These are phyloP conservation scores for Eucidaris tribuloides DNA, from an alignment of 35 echinoderm and acorn worm genomes.

Conservation along the genomic window DNA sequence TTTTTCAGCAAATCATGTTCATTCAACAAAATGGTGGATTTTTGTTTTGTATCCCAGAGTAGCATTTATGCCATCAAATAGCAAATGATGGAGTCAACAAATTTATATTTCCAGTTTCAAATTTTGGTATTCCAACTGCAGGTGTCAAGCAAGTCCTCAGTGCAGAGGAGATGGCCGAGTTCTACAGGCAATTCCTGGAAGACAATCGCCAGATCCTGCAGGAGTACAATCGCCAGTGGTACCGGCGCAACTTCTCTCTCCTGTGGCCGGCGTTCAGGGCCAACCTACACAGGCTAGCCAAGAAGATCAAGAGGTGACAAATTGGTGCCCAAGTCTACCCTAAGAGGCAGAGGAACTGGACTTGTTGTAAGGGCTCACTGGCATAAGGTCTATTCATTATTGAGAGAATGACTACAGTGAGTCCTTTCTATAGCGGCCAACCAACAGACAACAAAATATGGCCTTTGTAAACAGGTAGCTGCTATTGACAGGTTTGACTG, in stretches of 20 bases:
- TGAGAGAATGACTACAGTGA: too few species aligned
- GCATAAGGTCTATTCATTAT: too few species aligned
- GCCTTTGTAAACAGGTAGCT: too few species aligned
- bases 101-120: neutral
- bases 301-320: conserved; percentile 9
- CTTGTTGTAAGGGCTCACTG: too few species aligned
- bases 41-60: neutral
- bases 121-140: neutral
- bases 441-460: too few species aligned
- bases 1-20: neutral
- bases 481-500: too few species aligned
- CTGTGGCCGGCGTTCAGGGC: conserved; percentile 73
- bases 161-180: conserved; percentile 76
- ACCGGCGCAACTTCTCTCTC: conserved; percentile 65
- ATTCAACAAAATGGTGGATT: neutral
- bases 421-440: too few species aligned
- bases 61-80: neutral
- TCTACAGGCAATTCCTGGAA: conserved; percentile 82
- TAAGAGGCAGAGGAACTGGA: too few species aligned
- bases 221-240: conserved; percentile 87
- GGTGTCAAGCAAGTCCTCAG: conserved; percentile 35
- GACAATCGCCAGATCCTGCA: conserved; percentile 58
- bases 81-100: neutral
- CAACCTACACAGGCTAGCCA: conserved; percentile 11
- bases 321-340: too few species aligned